Base-by-base conservation (phyloP, 1,140 invertebrate genomes). In the Drosophila fuyamai region DNA sequence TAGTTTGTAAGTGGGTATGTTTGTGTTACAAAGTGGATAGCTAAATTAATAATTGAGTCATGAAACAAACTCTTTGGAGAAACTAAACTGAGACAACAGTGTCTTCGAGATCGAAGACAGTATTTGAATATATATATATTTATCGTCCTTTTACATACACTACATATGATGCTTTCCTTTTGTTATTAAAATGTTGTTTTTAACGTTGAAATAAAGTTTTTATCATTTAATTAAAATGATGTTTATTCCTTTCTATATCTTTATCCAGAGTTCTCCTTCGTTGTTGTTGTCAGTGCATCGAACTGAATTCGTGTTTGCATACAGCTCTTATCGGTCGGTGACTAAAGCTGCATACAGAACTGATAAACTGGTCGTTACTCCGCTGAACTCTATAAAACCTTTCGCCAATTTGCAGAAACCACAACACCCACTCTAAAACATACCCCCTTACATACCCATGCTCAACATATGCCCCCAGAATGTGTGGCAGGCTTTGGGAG, bases 311-410 rank as follows among this genome's bases (percentile, higher is more conserved):
- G 35, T 38, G 51, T 73, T 73, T 73, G 68, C 67, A 73, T 73
- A 61, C 44, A 75, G 27, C 44, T 75, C 38, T 75, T 65, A 75
- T 75, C 71, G 51, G 35, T 7, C 5, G 14, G 23, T 23, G 70
- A 44, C 16, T 29, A 53, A 75, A 44, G 50, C 72, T 41, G 65
- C 68, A 36, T 36, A 29, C 18, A 12, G 53, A 72, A 72, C 58
- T 72, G 68, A 72, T 72, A 72, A 72, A 72, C 68, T 72, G 68
- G 68, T 72, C 66, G 68, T 72, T 72, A 72, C 68, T 71, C 53
- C 65, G 44, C 29, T 57, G 65, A 71, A 71, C 65, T 71, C 67
- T 41, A 70, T 71, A 70, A 71, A 71, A 38, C 67, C 68, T 72
- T 70, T 72, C 53, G 53, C 66, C 68, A 71, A 72, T 72, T 72